These are phyloP conservation scores for Gonocerus acuteangulatus DNA, from an alignment of 2,888 invertebrate species.

Conservation along the genomic window DNA sequence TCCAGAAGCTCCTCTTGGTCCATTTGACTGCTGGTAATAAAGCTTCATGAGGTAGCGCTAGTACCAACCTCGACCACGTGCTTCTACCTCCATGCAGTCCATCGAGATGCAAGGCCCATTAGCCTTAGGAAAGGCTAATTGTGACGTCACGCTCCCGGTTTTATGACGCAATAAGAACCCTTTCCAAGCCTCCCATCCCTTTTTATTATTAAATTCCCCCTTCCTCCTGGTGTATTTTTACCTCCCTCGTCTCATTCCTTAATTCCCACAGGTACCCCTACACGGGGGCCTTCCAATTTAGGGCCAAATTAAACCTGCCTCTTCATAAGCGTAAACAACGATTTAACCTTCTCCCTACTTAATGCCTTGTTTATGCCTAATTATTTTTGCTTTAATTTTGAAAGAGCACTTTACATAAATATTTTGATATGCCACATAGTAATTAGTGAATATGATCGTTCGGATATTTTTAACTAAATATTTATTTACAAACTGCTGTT, in stretches of 20 bases:
- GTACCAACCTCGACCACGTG: too few relatives aligned
- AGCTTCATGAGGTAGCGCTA: too few relatives aligned
- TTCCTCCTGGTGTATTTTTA: neutral
- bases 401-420: neutral
- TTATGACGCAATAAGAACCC: conserved; percentile 15
- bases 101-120: too few relatives aligned
- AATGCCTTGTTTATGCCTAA: neutral
- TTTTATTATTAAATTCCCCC: conserved; percentile 14
- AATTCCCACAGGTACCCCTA: neutral
- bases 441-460: too few relatives aligned
- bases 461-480: too few relatives aligned
- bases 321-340: conserved; percentile 4
- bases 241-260: neutral
- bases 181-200: neutral
- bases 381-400: neutral
- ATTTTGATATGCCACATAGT: too few relatives aligned
- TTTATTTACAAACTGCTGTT: too few relatives aligned
- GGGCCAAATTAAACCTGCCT: neutral
- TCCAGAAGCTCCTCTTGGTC: too few relatives aligned
- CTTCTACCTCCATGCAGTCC: too few relatives aligned
- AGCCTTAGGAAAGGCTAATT: neutral
- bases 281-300: neutral
- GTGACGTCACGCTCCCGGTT: conserved; percentile 7
- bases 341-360: neutral
- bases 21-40: too few relatives aligned